phyloP scores from a whole-genome alignment of 2,888 invertebrate species.

The Athripsodes cinereus region DNA sequence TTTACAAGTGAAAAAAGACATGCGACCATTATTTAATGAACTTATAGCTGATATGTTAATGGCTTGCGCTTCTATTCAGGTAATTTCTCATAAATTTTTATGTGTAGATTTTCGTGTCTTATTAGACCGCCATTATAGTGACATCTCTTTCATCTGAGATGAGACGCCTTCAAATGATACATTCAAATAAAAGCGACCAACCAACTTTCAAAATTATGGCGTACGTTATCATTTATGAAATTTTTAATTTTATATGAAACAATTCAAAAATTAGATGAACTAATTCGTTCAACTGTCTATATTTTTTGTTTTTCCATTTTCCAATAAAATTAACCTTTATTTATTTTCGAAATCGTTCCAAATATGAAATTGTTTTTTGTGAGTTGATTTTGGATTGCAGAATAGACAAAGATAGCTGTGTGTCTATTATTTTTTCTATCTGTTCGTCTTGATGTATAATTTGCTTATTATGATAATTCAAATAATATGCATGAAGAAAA shows the following conservation, averaged over 20 bases:
- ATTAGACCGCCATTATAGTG: conserved; percentile 29
- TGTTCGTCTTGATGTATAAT: conserved; percentile 23
- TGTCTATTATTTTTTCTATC: conserved; percentile 20
- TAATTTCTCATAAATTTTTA: conserved; percentile 33
- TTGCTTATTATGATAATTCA: conserved; percentile 7
- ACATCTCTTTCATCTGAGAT: conserved; percentile 41
- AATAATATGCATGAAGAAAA: no score
- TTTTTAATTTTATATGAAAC: no score
- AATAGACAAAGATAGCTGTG: no score
- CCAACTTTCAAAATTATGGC: no score
- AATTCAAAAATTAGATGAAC: no score
- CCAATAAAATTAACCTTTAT: no score
- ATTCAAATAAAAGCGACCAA: background rate
- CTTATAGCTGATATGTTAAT: conserved; percentile 60
- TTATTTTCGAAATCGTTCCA: no score
- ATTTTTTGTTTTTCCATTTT: no score
- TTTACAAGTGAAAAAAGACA: conserved; percentile 57
- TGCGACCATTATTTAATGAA: conserved; percentile 59
- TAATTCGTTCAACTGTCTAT: no score
- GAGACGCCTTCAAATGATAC: conserved; percentile 20
- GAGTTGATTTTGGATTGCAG: no score
- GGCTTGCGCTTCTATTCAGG: conserved; percentile 57
- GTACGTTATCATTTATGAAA: no score
- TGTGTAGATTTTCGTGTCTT: background rate
- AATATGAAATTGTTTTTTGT: no score